Percentiles rank a stretch among this genome's conserved stretches.
Conservation (phyloP, 2,888 invertebrate genomes). For the Eutolmus rufibarbis region DNA sequence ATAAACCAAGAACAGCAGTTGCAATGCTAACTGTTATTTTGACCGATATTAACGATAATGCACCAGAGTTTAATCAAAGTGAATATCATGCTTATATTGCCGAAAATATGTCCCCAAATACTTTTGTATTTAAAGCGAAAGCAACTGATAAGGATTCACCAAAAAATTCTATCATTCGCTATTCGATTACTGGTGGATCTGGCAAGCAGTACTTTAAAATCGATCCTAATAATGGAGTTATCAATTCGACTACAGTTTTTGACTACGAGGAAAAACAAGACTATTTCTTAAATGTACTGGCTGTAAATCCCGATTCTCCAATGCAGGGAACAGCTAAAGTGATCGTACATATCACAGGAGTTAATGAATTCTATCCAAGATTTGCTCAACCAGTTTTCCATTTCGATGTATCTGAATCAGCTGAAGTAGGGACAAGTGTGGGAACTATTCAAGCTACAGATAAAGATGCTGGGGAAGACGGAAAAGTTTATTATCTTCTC, state of each 20-base stretch:
- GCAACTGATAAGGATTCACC: constrained; percentile 89
- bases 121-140: constrained; percentile 75
- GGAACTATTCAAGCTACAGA: constrained; percentile 89
- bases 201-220: constrained; percentile 79
- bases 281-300: constrained; percentile 79
- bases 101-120: constrained; percentile 82
- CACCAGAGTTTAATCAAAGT: constrained; percentile 82
- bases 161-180: constrained; percentile 84
- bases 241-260: constrained; percentile 78
- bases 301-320: constrained; percentile 84
- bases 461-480: constrained; percentile 87
- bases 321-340: constrained; percentile 80
- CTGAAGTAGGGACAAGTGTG: constrained; percentile 82
- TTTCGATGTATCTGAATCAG: constrained; percentile 92
- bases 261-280: constrained; percentile 85
- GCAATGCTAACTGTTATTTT: constrained; percentile 85
- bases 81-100: constrained; percentile 79
- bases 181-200: constrained; percentile 79
- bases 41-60: constrained; percentile 93
- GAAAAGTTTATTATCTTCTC: constrained; percentile 88
- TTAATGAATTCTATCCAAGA: constrained; percentile 88
- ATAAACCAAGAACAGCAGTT: constrained; percentile 76
- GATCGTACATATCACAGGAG: constrained; percentile 79
- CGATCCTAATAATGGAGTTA: constrained; percentile 77
- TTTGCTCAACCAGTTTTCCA: constrained; percentile 90